Percentiles rank a stretch among this genome's conserved stretches.
phyloP scores from a whole-genome alignment of 2,797 vertebrate species.

The Alectoris magna region DNA sequence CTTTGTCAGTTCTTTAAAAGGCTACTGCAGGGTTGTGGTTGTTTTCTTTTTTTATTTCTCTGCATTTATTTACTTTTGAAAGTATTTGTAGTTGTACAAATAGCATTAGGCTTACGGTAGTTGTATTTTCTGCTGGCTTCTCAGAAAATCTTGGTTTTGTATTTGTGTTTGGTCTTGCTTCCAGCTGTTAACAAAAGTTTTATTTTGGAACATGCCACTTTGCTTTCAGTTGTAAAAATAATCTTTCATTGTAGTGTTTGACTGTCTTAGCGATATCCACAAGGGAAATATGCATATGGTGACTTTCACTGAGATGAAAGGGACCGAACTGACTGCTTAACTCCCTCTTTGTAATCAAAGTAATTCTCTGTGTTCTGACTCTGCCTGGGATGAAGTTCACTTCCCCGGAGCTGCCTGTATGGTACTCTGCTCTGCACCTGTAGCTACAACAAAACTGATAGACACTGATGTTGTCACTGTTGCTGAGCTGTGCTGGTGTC shows the following conservation, averaged over 20 bases:
- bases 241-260: neutral
- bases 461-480: neutral
- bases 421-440: neutral
- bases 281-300: neutral
- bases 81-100: neutral
- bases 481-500: neutral
- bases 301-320: neutral
- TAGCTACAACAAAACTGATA: neutral
- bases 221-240: neutral
- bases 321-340: neutral
- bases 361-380: neutral
- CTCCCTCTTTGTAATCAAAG: neutral
- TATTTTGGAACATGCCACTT: neutral
- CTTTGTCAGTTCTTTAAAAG: conserved; percentile 47
- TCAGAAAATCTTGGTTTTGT: neutral
- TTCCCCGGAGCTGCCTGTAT: neutral
- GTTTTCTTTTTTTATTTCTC: conserved; percentile 17
- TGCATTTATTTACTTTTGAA: conserved; percentile 64
- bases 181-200: conserved; percentile 1
- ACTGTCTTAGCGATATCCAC: neutral
- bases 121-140: neutral
- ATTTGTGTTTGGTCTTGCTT: neutral
- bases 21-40: neutral
- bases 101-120: neutral
- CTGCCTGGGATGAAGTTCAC: neutral